Conservation (phyloP, 2,888 invertebrate species). For the Cataglyphis livida region DNA sequence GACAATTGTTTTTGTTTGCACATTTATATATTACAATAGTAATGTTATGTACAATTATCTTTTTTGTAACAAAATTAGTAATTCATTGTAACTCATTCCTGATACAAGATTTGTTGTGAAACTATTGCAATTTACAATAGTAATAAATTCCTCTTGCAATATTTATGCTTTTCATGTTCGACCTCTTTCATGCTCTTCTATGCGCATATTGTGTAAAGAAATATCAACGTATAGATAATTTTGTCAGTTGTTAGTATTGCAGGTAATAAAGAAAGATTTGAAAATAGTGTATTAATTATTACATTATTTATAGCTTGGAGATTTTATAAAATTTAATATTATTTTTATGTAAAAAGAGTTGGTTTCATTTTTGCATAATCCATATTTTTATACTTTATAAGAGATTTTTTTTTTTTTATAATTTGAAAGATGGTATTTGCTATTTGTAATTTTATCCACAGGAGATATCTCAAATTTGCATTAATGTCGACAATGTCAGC, state of each 20-base stretch:
- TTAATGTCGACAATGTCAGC: constrained; percentile 58
- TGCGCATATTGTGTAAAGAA: not conserved
- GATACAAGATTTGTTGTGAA: not conserved
- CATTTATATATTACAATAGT: not conserved
- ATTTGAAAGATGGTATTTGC: constrained; percentile 44
- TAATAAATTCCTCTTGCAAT: not conserved
- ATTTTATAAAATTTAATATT: not conserved
- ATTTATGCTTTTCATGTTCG: not conserved
- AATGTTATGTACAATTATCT: not conserved
- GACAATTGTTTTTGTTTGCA: not conserved
- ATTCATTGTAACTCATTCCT: not conserved
- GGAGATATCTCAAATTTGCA: constrained; percentile 51
- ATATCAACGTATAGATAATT: not conserved
- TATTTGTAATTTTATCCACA: constrained; percentile 59
- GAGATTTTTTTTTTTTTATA: not conserved
- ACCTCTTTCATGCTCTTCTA: constrained; percentile 1
- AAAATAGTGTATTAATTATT: not conserved
- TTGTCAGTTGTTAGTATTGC: not conserved
- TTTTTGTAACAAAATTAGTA: not conserved
- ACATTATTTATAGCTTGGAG: not conserved
- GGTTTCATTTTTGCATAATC: not conserved
- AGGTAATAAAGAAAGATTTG: not conserved
- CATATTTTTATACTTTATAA: not conserved
- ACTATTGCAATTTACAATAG: not conserved
- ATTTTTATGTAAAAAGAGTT: not conserved